Base-by-base conservation (phyloP, 2,113 vertebrate genomes). In the Forbesichthys agassizii region DNA sequence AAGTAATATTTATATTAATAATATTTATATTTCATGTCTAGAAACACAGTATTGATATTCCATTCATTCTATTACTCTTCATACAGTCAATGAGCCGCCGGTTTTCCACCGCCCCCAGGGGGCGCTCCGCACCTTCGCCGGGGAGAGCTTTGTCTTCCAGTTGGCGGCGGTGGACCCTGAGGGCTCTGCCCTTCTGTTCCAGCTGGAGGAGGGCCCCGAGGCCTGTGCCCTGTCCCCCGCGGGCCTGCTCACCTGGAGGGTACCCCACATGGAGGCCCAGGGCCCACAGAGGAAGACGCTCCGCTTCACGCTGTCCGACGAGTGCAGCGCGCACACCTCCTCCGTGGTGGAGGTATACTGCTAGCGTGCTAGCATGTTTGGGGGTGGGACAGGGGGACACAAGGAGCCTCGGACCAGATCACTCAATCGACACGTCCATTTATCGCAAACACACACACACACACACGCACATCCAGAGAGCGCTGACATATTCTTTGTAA, bases 111-210 rank as follows among this genome's bases (percentile, higher is more conserved):
- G 11, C 20, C 92, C 92, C 33, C 79, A 72, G 49, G 81, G 64
- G 12, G 66, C 76, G 71, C 88, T 94, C 69, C 84, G 81, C 77
- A 93, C 94, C 0, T 96, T 95, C 66, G 72, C 84, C 20, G 90
- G 90, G 46, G 94, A 94, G 89, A 94, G 93, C 81, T 95, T 95
- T 77, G 91, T 95, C 84, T 95, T 94, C 88, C 92, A 94, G 87
- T 83, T 94, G 8, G 69, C 84, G 3, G 93, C 92, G 0, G 88
- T 65, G 1, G 94, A 94, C 86, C 93, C 92, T 0, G 93, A 95
- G 82, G 92, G 93, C 64, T 96, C 94, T 0, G 94, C 92, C 0
- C 86, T 94, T 33, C 88, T 93, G 36, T 95, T 95, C 84, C 62
- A 89, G 80, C 80, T 93, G 73, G 93, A 94, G 79, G 74, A 81